These are phyloP conservation scores for Enteromius radiatus DNA, from an alignment of 2,797 vertebrate species.

Conservation along the genomic window DNA sequence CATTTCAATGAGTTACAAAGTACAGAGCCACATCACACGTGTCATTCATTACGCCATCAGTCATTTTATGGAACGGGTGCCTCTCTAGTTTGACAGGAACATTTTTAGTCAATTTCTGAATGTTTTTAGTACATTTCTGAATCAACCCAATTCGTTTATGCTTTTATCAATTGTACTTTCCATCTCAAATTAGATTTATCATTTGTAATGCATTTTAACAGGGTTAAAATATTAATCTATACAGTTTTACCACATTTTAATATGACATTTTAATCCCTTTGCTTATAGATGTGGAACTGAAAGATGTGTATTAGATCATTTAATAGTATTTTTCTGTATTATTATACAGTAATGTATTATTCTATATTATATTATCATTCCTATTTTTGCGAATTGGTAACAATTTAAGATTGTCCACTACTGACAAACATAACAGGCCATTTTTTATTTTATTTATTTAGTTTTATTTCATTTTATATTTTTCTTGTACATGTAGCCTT, in stretches of 20 bases:
- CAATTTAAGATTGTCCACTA: neutral
- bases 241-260: neutral
- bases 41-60: constrained; percentile 46
- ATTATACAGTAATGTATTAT: neutral
- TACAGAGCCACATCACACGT: constrained; percentile 2
- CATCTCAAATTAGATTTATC: neutral
- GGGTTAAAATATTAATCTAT: neutral
- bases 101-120: neutral
- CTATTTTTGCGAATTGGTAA: neutral
- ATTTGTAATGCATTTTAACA: neutral
- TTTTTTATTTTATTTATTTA: neutral
- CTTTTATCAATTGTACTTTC: neutral
- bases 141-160: neutral
- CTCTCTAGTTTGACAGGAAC: neutral
- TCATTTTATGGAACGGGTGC: neutral
- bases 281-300: neutral
- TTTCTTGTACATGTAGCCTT: neutral
- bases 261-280: neutral
- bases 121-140: neutral
- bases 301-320: neutral
- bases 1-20: constrained; percentile 15
- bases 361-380: neutral
- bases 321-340: neutral
- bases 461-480: neutral
- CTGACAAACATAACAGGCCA: neutral